Evolutionary conservation across 2,888 invertebrate species (phyloP), one percentile per base, ranked within the genome.

Genomic region (Cephus rjabovi): DNA sequence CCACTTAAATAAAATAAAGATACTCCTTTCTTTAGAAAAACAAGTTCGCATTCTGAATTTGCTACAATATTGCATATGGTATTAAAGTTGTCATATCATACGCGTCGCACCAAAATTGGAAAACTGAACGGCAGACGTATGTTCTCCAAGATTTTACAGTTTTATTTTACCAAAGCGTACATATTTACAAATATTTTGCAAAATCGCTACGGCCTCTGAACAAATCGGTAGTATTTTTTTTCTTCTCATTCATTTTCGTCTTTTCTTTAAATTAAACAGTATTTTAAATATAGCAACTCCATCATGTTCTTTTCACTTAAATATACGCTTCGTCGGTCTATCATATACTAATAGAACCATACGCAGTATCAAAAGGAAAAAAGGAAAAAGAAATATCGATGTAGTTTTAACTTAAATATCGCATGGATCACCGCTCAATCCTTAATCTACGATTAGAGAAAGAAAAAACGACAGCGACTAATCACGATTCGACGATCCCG

Each of bases 101-200:
- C 56, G 56, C 23, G 6, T 56, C 23, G 23, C 56, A 56, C 9
- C 23, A 9, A 9, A 56, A 56, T 56, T 56, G 23, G 23, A 23
- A 56, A 56, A 56, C 56, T 56, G 23, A 56, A 56, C 56, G 56
- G 9, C 56, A 56, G 23, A 23, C 56, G 56, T 56, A 1, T 23
- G 56, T 56, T 71, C 71, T 31, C 34, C 34, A 74, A 74, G 81
- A 80, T 80, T 84, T 85, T 81, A 84, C 84, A 85, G 85, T 84
- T 84, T 87, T 88, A 88, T 87, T 86, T 87, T 85, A 86, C 83
- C 83, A 88, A 88, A 88, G 88, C 86, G 83, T 88, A 88, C 85
- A 89, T 89, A 89, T 89, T 89, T 88, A 89, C 89, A 89, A 88
- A 86, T 87, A 84, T 83, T 87, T 86, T 86, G 87, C 86, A 88